Conservation (phyloP, 2,113 vertebrate species). For the Larimichthys polyactis region DNA sequence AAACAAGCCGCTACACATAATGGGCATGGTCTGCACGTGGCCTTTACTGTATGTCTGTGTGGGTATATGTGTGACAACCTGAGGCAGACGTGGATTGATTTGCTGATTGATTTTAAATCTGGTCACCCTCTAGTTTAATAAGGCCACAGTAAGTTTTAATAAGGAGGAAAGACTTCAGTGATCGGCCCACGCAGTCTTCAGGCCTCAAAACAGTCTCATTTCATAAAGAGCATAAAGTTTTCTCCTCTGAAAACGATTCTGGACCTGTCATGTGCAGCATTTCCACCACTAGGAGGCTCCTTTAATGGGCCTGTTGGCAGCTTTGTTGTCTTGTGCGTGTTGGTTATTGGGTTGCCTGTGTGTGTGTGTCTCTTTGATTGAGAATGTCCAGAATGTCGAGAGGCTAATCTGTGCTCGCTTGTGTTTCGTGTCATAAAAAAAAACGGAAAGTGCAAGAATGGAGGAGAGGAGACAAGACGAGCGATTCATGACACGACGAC, state of each 20-base stretch:
- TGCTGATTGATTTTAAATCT: slow-evolving; percentile 16
- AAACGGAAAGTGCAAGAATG: not conserved
- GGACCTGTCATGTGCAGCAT: not conserved
- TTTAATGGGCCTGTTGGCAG: not conserved
- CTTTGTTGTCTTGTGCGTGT: not conserved
- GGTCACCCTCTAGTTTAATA: not conserved
- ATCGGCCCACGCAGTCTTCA: too few relatives aligned
- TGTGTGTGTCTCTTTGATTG: not conserved
- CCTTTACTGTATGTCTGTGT: not conserved
- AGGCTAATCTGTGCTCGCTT: not conserved
- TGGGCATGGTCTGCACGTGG: slow-evolving; percentile 1
- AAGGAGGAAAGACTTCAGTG: too few relatives aligned
- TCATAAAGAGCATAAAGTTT: too few relatives aligned
- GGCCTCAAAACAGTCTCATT: too few relatives aligned
- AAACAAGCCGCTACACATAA: not conserved
- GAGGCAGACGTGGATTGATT: slow-evolving; percentile 3
- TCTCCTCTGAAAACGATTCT: too few relatives aligned
- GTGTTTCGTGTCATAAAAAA: not conserved
- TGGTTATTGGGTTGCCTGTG: not conserved
- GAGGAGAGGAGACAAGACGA: not conserved
- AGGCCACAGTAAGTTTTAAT: not conserved
- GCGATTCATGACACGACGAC: not conserved
- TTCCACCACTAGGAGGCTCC: not conserved
- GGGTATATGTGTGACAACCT: too few relatives aligned
- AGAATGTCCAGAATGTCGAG: not conserved